Base-by-base conservation (phyloP, 1,140 invertebrate genomes). In the Penaeus indicus region DNA sequence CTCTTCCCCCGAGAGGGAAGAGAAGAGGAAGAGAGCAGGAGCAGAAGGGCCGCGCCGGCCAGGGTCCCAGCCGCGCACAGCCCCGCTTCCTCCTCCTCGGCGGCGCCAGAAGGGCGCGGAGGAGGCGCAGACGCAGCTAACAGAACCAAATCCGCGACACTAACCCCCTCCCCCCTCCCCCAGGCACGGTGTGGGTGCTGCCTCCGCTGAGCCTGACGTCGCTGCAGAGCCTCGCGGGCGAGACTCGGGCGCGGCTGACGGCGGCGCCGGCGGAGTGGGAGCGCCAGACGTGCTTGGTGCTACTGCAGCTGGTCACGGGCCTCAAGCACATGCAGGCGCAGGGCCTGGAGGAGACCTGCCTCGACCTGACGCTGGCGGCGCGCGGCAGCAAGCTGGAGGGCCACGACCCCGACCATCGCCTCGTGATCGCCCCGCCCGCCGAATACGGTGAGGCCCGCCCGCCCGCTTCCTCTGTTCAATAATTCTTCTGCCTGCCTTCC, bases 301-400 rank as follows among this genome's bases (percentile, higher is more conserved):
- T 97, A 92, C 93, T 97, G 77, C 96, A 97, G 92, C 93, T 97
- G 67, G 95, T 97, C 2, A 96, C 96, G 89, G 96, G 95, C 0
- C 92, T 97, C 69, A 97, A 97, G 92, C 95, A 95, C 91, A 93
- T 97, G n/a, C 96, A 97, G 92, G 96, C 96, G 4, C 95, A 96
- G 85, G 96, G 96, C 4, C 95, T 97, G 27, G 96, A 97, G 91
- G 96, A 97, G 91, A 94, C 96, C 21, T 94, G 96, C 0, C 93
- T 95, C 42, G 94, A 94, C 88, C 91, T 97, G 61, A 95, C 94
- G 61, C 95, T 95, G 75, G 95, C 96, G 89, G 94, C 96, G 0
- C 93, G 95, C 2, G 93, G 94, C 80, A 93, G 94, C 80, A 94
- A 95, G 64, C 32, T 18, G n/a, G 63, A 38, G 63, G 77, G 78